These are phyloP conservation scores for Butorides virescens DNA, from an alignment of 2,113 vertebrate species.

Conservation along the genomic window DNA sequence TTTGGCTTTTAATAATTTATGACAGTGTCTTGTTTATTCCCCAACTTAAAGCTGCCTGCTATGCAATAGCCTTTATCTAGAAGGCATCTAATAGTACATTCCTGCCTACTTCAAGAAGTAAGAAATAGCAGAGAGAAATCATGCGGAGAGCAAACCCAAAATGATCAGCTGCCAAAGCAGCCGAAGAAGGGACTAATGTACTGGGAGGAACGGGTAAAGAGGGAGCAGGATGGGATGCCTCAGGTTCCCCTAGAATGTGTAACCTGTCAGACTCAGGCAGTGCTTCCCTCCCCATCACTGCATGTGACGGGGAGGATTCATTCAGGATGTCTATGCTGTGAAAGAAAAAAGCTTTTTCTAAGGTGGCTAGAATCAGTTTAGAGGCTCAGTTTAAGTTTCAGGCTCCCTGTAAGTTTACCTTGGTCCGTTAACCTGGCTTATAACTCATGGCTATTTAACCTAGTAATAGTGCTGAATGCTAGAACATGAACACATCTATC, in stretches of 20 bases:
- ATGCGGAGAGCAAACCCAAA: neutral
- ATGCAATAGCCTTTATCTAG: neutral
- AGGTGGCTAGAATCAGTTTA: neutral
- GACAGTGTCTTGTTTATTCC: neutral
- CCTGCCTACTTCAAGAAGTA: neutral
- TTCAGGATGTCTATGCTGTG: neutral
- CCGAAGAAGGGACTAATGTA: neutral
- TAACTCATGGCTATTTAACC: neutral
- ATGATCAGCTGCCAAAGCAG: neutral
- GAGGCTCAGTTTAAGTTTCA: neutral
- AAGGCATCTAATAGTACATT: neutral
- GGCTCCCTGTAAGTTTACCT: neutral
- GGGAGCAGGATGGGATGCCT: neutral
- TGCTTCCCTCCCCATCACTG: neutral
- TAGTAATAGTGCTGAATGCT: neutral
- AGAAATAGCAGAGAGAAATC: neutral
- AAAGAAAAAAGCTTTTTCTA: neutral
- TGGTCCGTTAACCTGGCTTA: neutral
- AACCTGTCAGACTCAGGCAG: neutral
- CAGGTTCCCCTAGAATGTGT: neutral
- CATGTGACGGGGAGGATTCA: neutral
- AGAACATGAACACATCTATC: neutral
- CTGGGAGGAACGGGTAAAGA: neutral
- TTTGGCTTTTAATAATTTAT: neutral
- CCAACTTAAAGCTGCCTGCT: neutral